These are phyloP conservation scores for Cryptoprocta ferox DNA, from an alignment of 2,797 vertebrate species.

Conservation along the genomic window DNA sequence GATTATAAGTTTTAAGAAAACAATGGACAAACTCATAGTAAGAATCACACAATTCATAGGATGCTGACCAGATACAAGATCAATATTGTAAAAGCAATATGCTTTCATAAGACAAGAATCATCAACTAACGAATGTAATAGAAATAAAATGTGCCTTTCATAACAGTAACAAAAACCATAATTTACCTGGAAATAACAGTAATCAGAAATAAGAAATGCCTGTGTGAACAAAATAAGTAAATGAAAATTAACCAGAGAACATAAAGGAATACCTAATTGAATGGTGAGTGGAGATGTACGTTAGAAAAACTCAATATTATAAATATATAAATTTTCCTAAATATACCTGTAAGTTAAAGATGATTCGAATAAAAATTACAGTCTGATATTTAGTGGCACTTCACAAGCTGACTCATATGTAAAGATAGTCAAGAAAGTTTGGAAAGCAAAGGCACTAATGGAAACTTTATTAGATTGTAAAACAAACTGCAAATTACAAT, in stretches of 20 bases:
- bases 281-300: background rate
- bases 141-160: background rate
- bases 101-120: background rate
- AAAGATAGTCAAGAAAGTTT: background rate
- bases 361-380: background rate
- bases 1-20: background rate
- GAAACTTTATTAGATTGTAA: background rate
- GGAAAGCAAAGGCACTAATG: background rate
- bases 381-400: background rate
- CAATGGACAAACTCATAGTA: background rate
- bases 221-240: background rate
- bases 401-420: background rate
- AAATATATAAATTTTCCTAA: background rate
- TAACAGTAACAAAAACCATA: background rate
- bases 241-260: background rate
- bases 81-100: background rate
- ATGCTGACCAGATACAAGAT: background rate
- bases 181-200: background rate
- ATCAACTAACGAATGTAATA: background rate
- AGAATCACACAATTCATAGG: background rate
- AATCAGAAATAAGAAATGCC: background rate
- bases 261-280: background rate
- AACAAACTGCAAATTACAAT: background rate
- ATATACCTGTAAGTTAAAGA: background rate
- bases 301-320: background rate